Percentiles rank a stretch among this genome's conserved stretches.
phyloP scores from a whole-genome alignment of 1,140 invertebrate genomes.

The Drosophila equinoxialis region DNA sequence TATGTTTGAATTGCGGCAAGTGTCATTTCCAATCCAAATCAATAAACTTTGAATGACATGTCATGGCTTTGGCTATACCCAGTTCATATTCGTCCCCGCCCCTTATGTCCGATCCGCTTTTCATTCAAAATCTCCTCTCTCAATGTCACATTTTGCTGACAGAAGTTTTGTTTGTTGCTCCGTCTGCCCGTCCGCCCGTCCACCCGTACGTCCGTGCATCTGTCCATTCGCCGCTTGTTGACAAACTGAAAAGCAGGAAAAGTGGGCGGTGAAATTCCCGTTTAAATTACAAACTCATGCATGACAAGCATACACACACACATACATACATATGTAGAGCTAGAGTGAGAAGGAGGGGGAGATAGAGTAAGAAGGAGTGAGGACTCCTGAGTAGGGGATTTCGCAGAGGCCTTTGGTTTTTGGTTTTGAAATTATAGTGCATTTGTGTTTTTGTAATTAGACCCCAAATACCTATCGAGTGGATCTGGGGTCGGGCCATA shows the following conservation, averaged over 20 bases:
- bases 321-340: too few species aligned
- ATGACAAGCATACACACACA: constrained; percentile 31
- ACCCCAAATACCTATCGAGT: constrained; percentile 63
- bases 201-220: not conserved
- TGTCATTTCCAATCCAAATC: constrained; percentile 61
- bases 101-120: not conserved
- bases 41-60: constrained; percentile 63
- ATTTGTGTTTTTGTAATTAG: constrained; percentile 78
- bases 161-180: constrained; percentile 60
- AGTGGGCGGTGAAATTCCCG: constrained; percentile 52
- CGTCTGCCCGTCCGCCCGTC: not conserved
- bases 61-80: constrained; percentile 29
- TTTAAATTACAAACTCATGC: constrained; percentile 75
- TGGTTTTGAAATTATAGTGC: constrained; percentile 70
- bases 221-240: not conserved
- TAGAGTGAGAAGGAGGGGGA: not conserved
- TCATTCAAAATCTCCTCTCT: not conserved
- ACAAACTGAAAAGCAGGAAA: constrained; percentile 12
- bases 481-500: constrained; percentile 18
- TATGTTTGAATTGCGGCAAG: constrained; percentile 45
- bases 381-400: not conserved
- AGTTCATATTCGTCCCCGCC: constrained; percentile 18
- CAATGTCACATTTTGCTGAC: constrained; percentile 72
- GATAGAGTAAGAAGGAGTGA: not conserved
- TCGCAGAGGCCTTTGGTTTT: constrained; percentile 4